Percentiles rank a stretch among this genome's conserved stretches.
These are phyloP conservation scores for Branchellion lobata DNA, from an alignment of 2,888 invertebrate species.

Conservation along the genomic window DNA sequence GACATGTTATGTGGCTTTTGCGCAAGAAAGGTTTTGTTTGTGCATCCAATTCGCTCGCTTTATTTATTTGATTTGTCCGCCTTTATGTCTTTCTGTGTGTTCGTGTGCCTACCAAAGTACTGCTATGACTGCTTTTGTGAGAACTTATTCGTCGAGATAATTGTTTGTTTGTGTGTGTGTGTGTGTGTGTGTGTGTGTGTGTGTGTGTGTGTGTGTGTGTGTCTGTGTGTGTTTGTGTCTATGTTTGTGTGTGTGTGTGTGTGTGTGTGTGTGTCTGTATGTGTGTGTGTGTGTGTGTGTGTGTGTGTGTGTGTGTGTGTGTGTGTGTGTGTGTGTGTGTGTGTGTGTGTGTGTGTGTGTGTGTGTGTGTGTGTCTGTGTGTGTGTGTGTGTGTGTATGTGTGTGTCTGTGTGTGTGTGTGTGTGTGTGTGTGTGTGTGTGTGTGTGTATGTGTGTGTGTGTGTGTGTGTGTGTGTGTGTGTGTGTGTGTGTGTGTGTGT, in stretches of 20 bases:
- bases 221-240: background rate
- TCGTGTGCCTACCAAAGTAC: too few relatives aligned
- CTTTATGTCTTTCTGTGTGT: too few relatives aligned
- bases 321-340: background rate
- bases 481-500: background rate
- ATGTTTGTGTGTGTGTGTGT: constrained; percentile 1
- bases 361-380: constrained; percentile 3
- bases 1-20: too few relatives aligned
- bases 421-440: background rate
- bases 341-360: background rate
- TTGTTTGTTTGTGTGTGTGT: constrained; percentile 6
- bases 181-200: background rate
- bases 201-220: background rate
- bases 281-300: constrained; percentile 5
- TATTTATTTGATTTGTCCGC: too few relatives aligned
- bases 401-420: background rate
- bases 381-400: background rate
- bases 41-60: too few relatives aligned
- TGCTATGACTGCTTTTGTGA: too few relatives aligned
- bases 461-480: background rate
- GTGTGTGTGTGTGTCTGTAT: constrained; percentile 15
- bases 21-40: too few relatives aligned
- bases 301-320: background rate
- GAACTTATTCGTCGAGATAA: too few relatives aligned
- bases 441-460: constrained; percentile 7